Conservation (phyloP, 2,888 invertebrate genomes). For the Eilema caniola region DNA sequence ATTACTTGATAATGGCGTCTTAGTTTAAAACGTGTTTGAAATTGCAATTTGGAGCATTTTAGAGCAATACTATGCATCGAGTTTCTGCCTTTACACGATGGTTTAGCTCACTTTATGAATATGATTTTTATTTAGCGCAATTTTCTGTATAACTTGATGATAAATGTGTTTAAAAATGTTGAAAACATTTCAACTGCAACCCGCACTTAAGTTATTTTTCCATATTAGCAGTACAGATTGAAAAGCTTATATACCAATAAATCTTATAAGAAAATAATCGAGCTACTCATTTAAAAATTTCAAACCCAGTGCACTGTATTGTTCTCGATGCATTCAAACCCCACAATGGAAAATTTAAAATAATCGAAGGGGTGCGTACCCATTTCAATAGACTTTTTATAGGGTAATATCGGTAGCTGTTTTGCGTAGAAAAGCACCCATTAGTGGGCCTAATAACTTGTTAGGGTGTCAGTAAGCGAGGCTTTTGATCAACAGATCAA, state of each 20-base stretch:
- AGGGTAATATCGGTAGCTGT: slow-evolving; percentile 71
- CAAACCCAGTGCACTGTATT: slow-evolving; percentile 54
- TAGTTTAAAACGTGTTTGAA: no score
- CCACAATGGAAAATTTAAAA: slow-evolving; percentile 74
- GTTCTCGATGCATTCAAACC: slow-evolving; percentile 58
- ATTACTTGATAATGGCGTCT: no score
- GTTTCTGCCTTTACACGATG: no score
- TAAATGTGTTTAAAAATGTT: no score
- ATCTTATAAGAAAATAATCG: slow-evolving; percentile 28
- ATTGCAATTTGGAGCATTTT: no score
- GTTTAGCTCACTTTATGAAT: no score
- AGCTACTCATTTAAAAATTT: slow-evolving; percentile 37
- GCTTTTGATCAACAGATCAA: slow-evolving; percentile 71
- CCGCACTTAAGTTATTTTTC: background rate
- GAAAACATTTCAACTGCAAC: no score
- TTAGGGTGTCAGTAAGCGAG: slow-evolving; percentile 55
- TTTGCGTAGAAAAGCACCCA: slow-evolving; percentile 72
- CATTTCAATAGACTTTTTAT: slow-evolving; percentile 78
- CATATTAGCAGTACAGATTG: background rate
- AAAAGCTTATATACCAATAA: slow-evolving; percentile 8
- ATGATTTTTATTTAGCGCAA: no score
- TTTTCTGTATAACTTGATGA: no score
- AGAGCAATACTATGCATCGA: no score
- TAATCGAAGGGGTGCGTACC: slow-evolving; percentile 74
- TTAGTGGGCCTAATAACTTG: slow-evolving; percentile 76